A percentile compares a stretch with the other conserved stretches of the same genome.
phyloP scores from a whole-genome alignment of 2,797 vertebrate genomes.

The Xenops minutus region DNA sequence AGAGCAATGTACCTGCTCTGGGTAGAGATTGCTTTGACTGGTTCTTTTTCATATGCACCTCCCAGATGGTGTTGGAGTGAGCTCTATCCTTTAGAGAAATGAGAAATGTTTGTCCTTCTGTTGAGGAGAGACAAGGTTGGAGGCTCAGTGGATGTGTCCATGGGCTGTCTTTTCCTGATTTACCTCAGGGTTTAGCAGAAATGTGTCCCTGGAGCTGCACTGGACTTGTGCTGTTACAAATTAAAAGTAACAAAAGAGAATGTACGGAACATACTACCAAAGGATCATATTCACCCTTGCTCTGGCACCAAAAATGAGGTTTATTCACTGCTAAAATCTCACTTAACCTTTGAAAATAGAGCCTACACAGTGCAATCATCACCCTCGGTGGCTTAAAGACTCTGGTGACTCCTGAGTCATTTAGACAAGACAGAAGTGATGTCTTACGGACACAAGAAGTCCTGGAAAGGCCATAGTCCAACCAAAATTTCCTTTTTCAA shows the following conservation, averaged over 20 bases:
- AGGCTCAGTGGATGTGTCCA: neutral
- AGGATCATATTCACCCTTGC: neutral
- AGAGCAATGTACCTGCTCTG: neutral
- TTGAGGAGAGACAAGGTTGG: neutral
- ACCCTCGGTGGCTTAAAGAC: neutral
- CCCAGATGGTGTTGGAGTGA: neutral
- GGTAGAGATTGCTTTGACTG: neutral
- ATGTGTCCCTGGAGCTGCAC: neutral
- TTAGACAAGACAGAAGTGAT: neutral
- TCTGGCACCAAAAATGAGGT: neutral
- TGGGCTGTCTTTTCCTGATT: neutral
- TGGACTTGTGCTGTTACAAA: neutral
- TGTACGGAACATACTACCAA: neutral
- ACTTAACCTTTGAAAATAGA: neutral
- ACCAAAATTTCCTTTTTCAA: neutral
- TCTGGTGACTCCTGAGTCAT: neutral
- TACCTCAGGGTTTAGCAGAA: neutral
- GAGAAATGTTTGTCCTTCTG: neutral
- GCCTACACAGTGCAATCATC: neutral
- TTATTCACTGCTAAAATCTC: neutral
- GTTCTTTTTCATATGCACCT: neutral
- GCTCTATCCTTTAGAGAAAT: neutral
- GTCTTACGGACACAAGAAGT: neutral
- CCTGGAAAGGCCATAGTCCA: neutral
- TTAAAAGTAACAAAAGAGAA: neutral